phyloP scores from a whole-genome alignment of 2,113 vertebrate species.

The Nerophis lumbriciformis region DNA sequence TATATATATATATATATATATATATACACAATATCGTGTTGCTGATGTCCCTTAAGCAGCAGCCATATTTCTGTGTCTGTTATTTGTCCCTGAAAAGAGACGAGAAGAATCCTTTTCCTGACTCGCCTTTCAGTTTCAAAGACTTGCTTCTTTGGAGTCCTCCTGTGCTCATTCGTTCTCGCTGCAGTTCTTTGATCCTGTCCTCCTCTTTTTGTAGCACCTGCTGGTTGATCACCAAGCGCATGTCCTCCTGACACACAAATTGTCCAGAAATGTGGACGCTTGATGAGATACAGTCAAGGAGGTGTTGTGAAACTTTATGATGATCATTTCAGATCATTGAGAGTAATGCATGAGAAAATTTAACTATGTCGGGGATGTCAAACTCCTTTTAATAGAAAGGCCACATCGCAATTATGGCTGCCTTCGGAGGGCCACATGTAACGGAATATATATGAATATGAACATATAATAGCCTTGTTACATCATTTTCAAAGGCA shows the following conservation, averaged over 20 bases:
- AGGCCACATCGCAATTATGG: no score
- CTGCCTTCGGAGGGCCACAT: no score
- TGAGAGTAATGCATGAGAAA: no score
- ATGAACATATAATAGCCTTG: no score
- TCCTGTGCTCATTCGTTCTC: constrained; percentile 14
- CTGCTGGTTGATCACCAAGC: constrained; percentile 72
- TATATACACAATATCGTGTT: constrained; percentile 37
- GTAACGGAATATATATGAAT: no score
- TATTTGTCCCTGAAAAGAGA: constrained; percentile 66
- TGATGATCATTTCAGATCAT: no score
- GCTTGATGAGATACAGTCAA: background rate
- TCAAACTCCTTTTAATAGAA: no score
- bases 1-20: constrained; percentile 13
- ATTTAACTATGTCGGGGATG: no score
- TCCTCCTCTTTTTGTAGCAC: constrained; percentile 62
- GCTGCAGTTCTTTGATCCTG: constrained; percentile 33
- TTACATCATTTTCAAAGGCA: no score
- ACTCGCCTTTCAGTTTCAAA: constrained; percentile 62
- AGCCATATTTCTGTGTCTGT: background rate
- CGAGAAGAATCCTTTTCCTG: constrained; percentile 68
- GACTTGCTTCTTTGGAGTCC: constrained; percentile 70
- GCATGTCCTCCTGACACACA: constrained; percentile 73
- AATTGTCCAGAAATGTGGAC: background rate
- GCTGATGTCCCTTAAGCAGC: constrained; percentile 1
- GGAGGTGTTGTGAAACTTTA: no score